These are phyloP conservation scores for Microchrysa polita DNA, from an alignment of 2,888 invertebrate species.

Conservation along the genomic window DNA sequence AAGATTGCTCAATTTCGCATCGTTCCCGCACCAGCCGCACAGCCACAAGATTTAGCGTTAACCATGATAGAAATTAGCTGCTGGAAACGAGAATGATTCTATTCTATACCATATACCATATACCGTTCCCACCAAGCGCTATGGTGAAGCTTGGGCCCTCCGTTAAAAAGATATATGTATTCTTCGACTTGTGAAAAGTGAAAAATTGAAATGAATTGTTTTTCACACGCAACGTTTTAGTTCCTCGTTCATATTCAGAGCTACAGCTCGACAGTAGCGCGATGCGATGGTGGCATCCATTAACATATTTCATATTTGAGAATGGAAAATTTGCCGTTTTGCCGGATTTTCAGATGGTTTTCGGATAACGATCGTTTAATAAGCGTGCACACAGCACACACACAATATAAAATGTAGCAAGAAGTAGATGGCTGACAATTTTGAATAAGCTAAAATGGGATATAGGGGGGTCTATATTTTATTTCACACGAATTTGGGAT, in stretches of 20 bases:
- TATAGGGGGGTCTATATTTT: no score
- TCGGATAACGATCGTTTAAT: slow-evolving; percentile 17
- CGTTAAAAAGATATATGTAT: neutral
- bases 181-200: slow-evolving; percentile 25
- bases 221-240: slow-evolving; percentile 48
- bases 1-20: slow-evolving; percentile 8
- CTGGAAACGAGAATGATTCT: neutral
- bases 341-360: slow-evolving; percentile 23
- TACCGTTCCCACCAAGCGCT: neutral
- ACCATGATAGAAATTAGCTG: neutral
- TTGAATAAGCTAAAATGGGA: no score
- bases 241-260: slow-evolving; percentile 28
- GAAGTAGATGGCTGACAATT: no score
- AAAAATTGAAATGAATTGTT: slow-evolving; percentile 48
- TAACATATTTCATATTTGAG: slow-evolving; percentile 45
- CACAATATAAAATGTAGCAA: no score
- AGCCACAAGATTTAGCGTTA: neutral
- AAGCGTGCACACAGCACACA: neutral
- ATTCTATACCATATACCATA: no score
- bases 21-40: neutral
- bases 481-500: no score
- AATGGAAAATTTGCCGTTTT: slow-evolving; percentile 41
- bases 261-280: no score
- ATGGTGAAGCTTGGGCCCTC: no score
- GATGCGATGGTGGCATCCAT: slow-evolving; percentile 38